Base-by-base conservation (phyloP, 2,113 vertebrate species). In the Macroglossus sobrinus region DNA sequence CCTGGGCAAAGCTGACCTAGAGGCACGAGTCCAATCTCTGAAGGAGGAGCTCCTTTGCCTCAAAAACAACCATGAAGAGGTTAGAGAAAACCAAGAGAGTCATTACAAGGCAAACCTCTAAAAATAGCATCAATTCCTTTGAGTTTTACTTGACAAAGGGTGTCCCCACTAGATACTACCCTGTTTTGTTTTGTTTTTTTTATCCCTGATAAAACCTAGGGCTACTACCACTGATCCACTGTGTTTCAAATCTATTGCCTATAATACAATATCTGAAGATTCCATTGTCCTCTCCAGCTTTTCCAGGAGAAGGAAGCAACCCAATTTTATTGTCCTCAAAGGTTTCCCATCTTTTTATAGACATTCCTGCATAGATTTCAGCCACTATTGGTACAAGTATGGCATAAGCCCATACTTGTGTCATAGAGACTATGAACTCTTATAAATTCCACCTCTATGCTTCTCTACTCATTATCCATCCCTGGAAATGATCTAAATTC, bases 1-100 rank as follows among this genome's bases (percentile, higher is more conserved):
- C 64, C 96, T 99, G 96, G 97, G 97, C 96, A 98, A 98, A 84
- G 98, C 99, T 0, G 99, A 99, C 97, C 98, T 99, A 95, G 98
- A 99, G 92, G 93, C 98, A 0, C 98, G 95, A 95, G 98, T 98
- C 3, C 98, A 98, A 88, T 98, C 98, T 30, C 50, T 99, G 93
- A 98, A 97, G 0, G 98, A 99, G 59, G 99, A 99, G 96, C 98
- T 98, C 80, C 98, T 98, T 9, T 98, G 98, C n/a, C 98, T 99
- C 71, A 98, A 98, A 97, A 98, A 97, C 0, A 98, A 97, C 91
- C 99, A 99, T 0, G 96, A 98, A 88, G 97, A 99, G 98, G 99
- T 99, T 6, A 96, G 98, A 92, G 38, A 96, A 91, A 80, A 35
- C 3, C 3, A 15, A 76, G 38, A 45, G 33, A n/a, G 14, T n/a